phyloP scores from a whole-genome alignment of 2,888 invertebrate genomes.

The Selenia dentaria region DNA sequence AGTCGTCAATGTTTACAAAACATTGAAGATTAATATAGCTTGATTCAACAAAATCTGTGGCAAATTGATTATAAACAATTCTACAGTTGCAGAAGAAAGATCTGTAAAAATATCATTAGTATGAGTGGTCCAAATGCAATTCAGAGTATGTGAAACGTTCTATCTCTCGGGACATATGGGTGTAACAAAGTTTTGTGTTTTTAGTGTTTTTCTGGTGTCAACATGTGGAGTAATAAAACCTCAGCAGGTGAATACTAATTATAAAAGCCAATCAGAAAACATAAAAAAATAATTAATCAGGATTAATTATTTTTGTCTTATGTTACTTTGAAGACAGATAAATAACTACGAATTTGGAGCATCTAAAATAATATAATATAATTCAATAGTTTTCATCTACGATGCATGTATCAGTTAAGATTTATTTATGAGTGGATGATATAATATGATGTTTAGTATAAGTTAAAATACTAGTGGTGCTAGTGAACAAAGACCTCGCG shows the following conservation, averaged over 20 bases:
- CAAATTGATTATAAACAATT: constrained; percentile 11
- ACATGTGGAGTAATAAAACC: neutral
- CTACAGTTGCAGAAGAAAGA: neutral
- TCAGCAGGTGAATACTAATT: constrained; percentile 1
- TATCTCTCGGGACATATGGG: constrained; percentile 2
- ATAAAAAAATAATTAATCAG: too few relatives aligned
- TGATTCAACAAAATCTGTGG: constrained; percentile 1
- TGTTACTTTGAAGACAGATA: too few relatives aligned
- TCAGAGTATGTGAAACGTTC: neutral
- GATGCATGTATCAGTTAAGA: too few relatives aligned
- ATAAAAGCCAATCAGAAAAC: too few relatives aligned
- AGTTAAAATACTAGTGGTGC: too few relatives aligned
- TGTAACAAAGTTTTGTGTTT: constrained; percentile 3
- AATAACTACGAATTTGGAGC: too few relatives aligned
- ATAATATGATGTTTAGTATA: too few relatives aligned
- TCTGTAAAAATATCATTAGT: neutral
- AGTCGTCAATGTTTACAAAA: constrained; percentile 3
- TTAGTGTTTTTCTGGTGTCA: constrained; percentile 2
- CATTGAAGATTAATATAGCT: neutral
- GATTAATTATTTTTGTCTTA: too few relatives aligned
- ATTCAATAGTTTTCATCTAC: too few relatives aligned
- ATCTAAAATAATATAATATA: too few relatives aligned
- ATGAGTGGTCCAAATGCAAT: constrained; percentile 1
- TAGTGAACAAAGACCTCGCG: too few relatives aligned
- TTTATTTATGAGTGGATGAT: too few relatives aligned